Conservation (phyloP, 2,888 invertebrate species). For the Drosophila affinis region DNA sequence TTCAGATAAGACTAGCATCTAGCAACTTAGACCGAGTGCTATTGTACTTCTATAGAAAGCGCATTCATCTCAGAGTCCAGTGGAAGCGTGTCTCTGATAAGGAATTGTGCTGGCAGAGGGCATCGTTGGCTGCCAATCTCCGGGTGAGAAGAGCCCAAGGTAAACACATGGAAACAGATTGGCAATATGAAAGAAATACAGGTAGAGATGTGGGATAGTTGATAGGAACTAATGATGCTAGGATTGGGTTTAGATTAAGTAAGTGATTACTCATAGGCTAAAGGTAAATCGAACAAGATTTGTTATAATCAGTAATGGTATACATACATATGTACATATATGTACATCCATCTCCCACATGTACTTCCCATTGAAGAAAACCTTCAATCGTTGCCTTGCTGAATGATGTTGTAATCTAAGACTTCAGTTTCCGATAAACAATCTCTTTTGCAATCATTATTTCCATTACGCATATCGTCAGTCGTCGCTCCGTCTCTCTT, state of each 20-base stretch:
- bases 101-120: neutral
- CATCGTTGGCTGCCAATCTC: conserved; percentile 9
- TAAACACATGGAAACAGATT: conserved; percentile 19
- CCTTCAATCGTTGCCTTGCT: conserved; percentile 1
- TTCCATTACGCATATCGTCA: conserved; percentile 25
- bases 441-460: conserved; percentile 26
- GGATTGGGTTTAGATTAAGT: neutral
- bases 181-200: neutral
- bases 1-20: neutral
- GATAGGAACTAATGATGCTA: neutral
- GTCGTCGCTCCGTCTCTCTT: neutral
- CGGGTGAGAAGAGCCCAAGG: neutral
- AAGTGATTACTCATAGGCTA: neutral
- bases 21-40: conserved; percentile 3
- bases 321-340: too few species aligned
- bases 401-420: conserved; percentile 12
- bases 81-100: too few species aligned
- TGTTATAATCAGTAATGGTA: too few species aligned
- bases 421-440: conserved; percentile 18
- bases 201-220: neutral
- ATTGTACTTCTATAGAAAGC: neutral
- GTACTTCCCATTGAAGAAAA: conserved; percentile 1
- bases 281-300: conserved; percentile 15
- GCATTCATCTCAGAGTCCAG: conserved; percentile 1
- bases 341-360: neutral